Conservation (phyloP, 2,797 vertebrate species). For the Pelochelys cantorii region DNA sequence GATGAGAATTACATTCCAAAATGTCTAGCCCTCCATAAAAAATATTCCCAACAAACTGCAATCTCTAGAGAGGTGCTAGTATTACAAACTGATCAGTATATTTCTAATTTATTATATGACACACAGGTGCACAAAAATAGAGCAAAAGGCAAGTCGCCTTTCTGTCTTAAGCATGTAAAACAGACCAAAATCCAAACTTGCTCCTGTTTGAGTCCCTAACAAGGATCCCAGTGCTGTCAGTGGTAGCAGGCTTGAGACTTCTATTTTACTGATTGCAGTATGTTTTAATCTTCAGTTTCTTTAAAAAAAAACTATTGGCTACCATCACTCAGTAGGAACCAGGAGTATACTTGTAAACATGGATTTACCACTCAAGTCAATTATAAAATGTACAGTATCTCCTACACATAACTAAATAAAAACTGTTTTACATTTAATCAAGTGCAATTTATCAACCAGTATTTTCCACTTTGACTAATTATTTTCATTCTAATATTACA, state of each 20-base stretch:
- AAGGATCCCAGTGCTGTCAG: constrained; percentile 43
- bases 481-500: constrained; percentile 58
- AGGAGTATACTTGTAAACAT: constrained; percentile 65
- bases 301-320: constrained; percentile 31
- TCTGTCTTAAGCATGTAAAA: constrained; percentile 71
- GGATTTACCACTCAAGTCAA: constrained; percentile 65
- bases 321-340: constrained; percentile 66
- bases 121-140: constrained; percentile 42
- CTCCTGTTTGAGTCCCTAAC: constrained; percentile 50
- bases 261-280: constrained; percentile 45
- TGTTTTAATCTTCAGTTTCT: constrained; percentile 26
- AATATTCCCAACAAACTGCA: constrained; percentile 6
- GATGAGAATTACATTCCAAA: constrained; percentile 78
- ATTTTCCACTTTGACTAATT: constrained; percentile 56
- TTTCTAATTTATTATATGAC: constrained; percentile 59
- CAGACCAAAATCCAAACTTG: constrained; percentile 58
- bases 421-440: constrained; percentile 69
- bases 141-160: constrained; percentile 83
- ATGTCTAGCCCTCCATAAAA: constrained; percentile 62
- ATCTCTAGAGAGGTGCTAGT: constrained; percentile 56
- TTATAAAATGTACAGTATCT: constrained; percentile 61
- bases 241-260: constrained; percentile 51
- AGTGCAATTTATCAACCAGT: constrained; percentile 65
- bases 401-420: constrained; percentile 70
- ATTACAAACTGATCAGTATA: constrained; percentile 62